Evolutionary conservation across 2,888 invertebrate genomes (phyloP).

Genomic region (Criorhina ranunculi): DNA sequence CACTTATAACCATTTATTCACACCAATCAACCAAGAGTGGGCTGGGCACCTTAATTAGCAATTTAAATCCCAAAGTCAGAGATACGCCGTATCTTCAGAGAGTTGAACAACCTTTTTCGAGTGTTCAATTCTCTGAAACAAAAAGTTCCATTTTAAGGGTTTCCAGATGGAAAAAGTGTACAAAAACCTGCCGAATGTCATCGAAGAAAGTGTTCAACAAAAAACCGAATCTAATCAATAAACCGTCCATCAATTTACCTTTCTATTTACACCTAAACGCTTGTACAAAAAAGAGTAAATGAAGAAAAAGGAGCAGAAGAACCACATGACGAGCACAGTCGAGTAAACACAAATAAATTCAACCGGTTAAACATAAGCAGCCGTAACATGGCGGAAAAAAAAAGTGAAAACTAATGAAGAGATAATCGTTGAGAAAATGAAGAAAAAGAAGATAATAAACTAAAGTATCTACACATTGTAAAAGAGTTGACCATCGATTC

Average conservation of each 20-base stretch:
- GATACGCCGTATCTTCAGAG: not conserved
- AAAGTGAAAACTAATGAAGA: constrained; percentile 54
- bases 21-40: not conserved
- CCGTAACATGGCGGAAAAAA: constrained; percentile 21
- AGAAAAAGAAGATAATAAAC: not conserved
- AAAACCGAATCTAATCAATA: constrained; percentile 18
- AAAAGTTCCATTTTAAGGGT: constrained; percentile 9
- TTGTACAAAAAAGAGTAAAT: not conserved
- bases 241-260: constrained; percentile 47
- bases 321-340: constrained; percentile 5
- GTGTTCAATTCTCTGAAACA: not conserved
- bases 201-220: constrained; percentile 23
- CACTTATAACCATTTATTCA: constrained; percentile 2
- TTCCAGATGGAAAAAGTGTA: not conserved
- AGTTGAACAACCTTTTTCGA: constrained; percentile 10
- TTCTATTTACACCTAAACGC: constrained; percentile 43
- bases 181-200: constrained; percentile 3
- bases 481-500: constrained; percentile 16
- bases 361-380: constrained; percentile 46
- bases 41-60: not conserved
- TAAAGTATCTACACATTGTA: constrained; percentile 21
- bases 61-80: not conserved
- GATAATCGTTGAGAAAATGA: constrained; percentile 12
- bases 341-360: constrained; percentile 42
- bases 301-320: not conserved